These are phyloP conservation scores for Nomada fabriciana DNA, from an alignment of 2,888 invertebrate species.

Conservation along the genomic window DNA sequence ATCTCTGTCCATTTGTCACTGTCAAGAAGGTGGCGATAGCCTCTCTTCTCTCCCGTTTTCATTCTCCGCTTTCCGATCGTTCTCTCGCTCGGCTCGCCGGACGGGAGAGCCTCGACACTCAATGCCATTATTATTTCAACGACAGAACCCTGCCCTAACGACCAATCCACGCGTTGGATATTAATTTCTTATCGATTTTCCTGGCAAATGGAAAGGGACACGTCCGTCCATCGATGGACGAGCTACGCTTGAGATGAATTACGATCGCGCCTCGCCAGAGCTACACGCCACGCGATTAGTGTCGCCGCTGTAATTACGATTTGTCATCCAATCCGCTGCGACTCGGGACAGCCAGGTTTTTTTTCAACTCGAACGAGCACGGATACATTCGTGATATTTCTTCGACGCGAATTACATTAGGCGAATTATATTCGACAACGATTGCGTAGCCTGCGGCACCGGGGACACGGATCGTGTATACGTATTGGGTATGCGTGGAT, in stretches of 20 bases:
- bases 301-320: slow-evolving; percentile 32
- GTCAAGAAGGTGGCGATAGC: slow-evolving; percentile 86
- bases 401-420: not conserved
- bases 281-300: slow-evolving; percentile 36
- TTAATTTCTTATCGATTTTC: slow-evolving; percentile 80
- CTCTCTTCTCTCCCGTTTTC: slow-evolving; percentile 73
- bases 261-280: slow-evolving; percentile 14
- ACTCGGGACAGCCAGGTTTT: not conserved
- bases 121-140: slow-evolving; percentile 82
- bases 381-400: slow-evolving; percentile 8
- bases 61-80: slow-evolving; percentile 64
- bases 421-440: not conserved
- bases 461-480: no score
- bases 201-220: not conserved
- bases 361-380: not conserved
- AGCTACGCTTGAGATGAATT: slow-evolving; percentile 37
- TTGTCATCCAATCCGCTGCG: slow-evolving; percentile 12
- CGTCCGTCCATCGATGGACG: slow-evolving; percentile 25
- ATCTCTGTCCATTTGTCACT: slow-evolving; percentile 92
- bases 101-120: slow-evolving; percentile 78
- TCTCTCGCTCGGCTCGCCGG: slow-evolving; percentile 67
- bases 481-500: not conserved
- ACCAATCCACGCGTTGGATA: slow-evolving; percentile 82
- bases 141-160: slow-evolving; percentile 76
- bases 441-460: not conserved